Evolutionary conservation across 2,797 vertebrate species (phyloP).

Genomic region (Varecia variegata): DNA sequence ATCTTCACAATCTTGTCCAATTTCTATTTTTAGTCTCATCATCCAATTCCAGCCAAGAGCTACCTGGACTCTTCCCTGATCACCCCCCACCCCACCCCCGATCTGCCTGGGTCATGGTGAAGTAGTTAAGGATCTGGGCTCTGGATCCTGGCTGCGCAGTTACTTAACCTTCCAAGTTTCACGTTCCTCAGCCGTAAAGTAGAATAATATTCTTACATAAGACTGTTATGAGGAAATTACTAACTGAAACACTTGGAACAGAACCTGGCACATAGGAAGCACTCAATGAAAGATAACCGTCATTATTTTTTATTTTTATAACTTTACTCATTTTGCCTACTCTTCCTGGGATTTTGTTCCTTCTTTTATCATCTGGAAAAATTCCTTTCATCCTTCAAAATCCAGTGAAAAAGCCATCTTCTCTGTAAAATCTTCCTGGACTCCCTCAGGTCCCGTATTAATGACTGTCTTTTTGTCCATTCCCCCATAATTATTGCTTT

Average conservation of each 20-base stretch:
- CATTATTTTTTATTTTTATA: neutral
- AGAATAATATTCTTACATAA: neutral
- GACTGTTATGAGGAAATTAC: neutral
- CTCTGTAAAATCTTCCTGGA: neutral
- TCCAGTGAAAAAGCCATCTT: neutral
- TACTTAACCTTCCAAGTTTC: neutral
- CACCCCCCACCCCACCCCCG: rapidly evolving
- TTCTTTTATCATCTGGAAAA: neutral
- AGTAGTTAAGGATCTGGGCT: neutral
- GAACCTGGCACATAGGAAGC: neutral
- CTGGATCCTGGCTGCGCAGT: neutral
- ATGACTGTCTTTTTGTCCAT: neutral
- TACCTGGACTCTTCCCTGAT: neutral
- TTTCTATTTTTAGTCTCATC: neutral
- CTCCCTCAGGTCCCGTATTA: neutral
- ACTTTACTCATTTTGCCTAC: slow-evolving; percentile 2
- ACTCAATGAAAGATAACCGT: neutral
- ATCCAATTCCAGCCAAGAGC: neutral
- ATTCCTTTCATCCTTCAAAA: neutral
- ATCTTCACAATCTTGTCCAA: neutral
- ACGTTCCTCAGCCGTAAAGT: neutral
- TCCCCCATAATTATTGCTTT: neutral
- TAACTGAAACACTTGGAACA: neutral
- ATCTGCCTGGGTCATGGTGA: neutral
- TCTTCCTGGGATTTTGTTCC: neutral